Evolutionary conservation across 1,140 invertebrate genomes (phyloP).

Genomic region (Papilio xuthus): DNA sequence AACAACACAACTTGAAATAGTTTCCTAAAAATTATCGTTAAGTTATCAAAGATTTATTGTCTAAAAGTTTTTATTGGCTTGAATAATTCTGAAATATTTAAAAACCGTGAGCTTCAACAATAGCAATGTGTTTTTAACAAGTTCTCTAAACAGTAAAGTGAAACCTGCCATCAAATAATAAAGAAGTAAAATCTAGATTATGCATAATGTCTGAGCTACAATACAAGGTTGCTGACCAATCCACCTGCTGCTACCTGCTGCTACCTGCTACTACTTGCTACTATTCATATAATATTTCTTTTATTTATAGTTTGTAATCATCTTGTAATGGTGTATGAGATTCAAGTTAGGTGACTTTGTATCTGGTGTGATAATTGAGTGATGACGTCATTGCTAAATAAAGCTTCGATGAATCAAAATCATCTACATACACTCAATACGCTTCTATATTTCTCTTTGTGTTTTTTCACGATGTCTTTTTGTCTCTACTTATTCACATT

Average conservation of each 20-base stretch:
- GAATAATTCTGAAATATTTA: not conserved
- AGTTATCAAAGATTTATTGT: not conserved
- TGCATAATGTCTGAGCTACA: not conserved
- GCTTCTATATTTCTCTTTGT: too few species aligned
- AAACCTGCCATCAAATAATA: constrained; percentile 1
- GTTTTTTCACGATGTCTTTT: too few species aligned
- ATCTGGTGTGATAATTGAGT: not conserved
- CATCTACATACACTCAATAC: too few species aligned
- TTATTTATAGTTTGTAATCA: not conserved
- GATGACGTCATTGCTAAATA: too few species aligned
- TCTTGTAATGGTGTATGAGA: not conserved
- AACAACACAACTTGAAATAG: not conserved
- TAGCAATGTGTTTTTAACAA: not conserved
- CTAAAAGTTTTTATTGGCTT: not conserved
- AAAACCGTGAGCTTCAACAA: not conserved
- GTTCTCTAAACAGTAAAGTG: not conserved
- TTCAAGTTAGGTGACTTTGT: not conserved
- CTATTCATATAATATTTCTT: not conserved
- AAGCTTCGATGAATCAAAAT: too few species aligned
- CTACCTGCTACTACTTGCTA: too few species aligned
- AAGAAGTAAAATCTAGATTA: not conserved
- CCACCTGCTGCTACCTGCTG: not conserved
- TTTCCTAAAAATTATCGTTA: not conserved
- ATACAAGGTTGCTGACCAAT: not conserved
- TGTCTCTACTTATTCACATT: too few species aligned